Conservation (phyloP, 2,113 vertebrate genomes). For the Onychorhynchus coronatus region DNA sequence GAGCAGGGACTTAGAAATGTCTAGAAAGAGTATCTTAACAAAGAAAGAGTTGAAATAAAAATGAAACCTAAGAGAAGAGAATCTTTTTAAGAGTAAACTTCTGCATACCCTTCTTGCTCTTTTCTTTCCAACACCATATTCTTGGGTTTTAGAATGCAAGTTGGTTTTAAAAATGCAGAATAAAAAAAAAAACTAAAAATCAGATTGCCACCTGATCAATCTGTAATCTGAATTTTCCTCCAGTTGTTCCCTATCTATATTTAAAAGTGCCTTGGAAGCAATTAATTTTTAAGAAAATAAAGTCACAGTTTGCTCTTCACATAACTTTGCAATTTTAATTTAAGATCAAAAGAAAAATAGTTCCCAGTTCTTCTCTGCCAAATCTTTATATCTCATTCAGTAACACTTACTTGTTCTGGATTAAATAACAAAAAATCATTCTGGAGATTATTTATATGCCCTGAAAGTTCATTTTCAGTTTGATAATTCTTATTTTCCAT, state of each 20-base stretch:
- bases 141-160: neutral
- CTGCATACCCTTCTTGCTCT: neutral
- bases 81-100: neutral
- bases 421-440: neutral
- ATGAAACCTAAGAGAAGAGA: neutral
- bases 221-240: neutral
- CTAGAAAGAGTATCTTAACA: neutral
- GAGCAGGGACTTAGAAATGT: constrained; percentile 18
- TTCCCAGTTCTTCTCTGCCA: neutral
- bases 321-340: neutral
- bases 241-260: neutral
- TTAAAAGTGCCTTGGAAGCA: neutral
- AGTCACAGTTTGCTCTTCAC: neutral
- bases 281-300: neutral
- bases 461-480: neutral
- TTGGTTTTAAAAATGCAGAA: neutral
- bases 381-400: neutral
- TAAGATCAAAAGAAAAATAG: neutral
- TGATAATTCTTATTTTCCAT: neutral
- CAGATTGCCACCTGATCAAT: neutral
- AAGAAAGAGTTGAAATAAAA: neutral
- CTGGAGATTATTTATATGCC: neutral
- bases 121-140: neutral
- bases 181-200: neutral
- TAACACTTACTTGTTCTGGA: neutral